Evolutionary conservation across 2,888 invertebrate species (phyloP), one percentile per base, ranked within the genome.

Genomic region (Microchrysa polita): DNA sequence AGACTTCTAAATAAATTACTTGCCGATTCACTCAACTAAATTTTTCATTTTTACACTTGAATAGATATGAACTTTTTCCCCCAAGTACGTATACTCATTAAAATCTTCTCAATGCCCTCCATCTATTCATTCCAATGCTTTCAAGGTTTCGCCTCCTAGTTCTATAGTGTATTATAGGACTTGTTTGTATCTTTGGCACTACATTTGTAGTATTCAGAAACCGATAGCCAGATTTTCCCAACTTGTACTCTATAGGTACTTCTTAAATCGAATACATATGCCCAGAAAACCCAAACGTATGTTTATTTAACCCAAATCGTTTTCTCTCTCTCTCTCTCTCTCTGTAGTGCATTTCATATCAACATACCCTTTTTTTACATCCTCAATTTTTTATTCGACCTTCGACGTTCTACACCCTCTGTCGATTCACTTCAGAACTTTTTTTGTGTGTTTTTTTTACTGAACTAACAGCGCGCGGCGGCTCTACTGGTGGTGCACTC

Each of bases 251-350:
- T 18, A 20, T 18, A n/a, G n/a, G n/a, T 55, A 55, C 27, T 14
- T 16, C 20, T 60, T 27, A 60, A 60, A 60, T 60, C 60, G 60
- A 23, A 60, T 60, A 23, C 34, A 23, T 27, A n/a, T 60, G 23
- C 23, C 27, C 27, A 34, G 16, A 60, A 60, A 60, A 7, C 27
- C 60, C 60, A 60, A 60, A 60, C 60, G 23, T 60, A 27, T 60
- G 60, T 60, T 60, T 60, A 34, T 60, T 60, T 60, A 60, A 34
- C 60, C n/a, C n/a, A n/a, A n/a, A n/a, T 60, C 34, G 10, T 27
- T 14, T 27, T 27, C 27, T 34, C 60, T 12, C 12, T 34, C 60
- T 12, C 12, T n/a, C n/a, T n/a, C n/a, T n/a, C n/a, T n/a, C n/a
- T n/a, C n/a, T n/a, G n/a, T 12, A 20, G 60, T 60, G 23, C 27